Evolutionary conservation across 2,888 invertebrate genomes (phyloP).

Genomic region (Eilema griseolum): DNA sequence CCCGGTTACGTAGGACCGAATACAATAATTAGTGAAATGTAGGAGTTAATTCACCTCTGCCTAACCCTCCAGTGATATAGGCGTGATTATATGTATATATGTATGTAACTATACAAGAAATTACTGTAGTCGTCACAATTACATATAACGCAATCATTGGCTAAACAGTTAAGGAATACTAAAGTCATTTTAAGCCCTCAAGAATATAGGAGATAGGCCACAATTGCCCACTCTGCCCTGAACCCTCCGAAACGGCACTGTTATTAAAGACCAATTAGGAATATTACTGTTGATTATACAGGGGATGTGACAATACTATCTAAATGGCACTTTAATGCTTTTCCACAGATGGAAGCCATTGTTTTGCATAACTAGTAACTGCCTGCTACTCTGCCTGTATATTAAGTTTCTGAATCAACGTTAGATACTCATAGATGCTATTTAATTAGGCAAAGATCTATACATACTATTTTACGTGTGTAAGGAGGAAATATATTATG

Average conservation of each 20-base stretch:
- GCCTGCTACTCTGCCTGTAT: neutral
- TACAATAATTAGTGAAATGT: too few species aligned
- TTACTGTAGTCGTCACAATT: neutral
- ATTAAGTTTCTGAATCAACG: neutral
- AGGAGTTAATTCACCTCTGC: too few species aligned
- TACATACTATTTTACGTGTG: too few species aligned
- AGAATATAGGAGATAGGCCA: neutral
- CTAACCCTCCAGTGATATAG: too few species aligned
- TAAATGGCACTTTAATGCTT: constrained; percentile 16
- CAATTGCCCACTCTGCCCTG: neutral
- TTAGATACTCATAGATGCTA: too few species aligned
- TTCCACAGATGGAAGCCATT: neutral
- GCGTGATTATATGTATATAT: too few species aligned
- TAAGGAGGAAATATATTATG: too few species aligned
- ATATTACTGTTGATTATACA: constrained; percentile 12
- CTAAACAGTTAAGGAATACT: neutral
- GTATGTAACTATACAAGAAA: too few species aligned
- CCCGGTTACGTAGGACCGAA: too few species aligned
- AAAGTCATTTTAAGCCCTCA: neutral
- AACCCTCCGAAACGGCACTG: neutral
- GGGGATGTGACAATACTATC: constrained; percentile 11
- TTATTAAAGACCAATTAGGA: constrained; percentile 18
- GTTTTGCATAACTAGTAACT: neutral
- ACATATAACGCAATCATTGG: neutral
- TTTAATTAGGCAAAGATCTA: too few species aligned